A percentile compares a stretch with the other conserved stretches of the same genome.
Conservation (phyloP, 2,888 invertebrate species). For the Ptilodon capucinus region DNA sequence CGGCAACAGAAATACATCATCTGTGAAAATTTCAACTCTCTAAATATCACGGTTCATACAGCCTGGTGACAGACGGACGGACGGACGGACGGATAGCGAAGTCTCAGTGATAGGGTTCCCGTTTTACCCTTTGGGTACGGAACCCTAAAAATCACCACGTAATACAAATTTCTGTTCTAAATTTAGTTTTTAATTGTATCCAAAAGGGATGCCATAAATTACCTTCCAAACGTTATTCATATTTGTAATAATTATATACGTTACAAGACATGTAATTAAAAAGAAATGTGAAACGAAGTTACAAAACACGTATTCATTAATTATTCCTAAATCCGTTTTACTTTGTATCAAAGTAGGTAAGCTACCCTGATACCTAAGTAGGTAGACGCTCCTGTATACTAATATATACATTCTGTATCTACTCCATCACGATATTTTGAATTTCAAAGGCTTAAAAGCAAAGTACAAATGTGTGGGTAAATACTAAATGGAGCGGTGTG, state of each 20-base stretch:
- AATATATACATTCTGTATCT: not conserved
- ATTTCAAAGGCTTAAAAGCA: constrained; percentile 22
- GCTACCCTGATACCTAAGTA: not conserved
- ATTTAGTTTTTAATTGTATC: too few relatives aligned
- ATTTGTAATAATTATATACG: not conserved
- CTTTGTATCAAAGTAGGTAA: not conserved
- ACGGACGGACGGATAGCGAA: too few relatives aligned
- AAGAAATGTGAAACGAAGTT: not conserved
- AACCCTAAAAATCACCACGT: too few relatives aligned
- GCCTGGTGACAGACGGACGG: too few relatives aligned
- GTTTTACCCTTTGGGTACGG: too few relatives aligned
- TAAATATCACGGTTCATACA: too few relatives aligned
- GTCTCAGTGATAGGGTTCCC: too few relatives aligned
- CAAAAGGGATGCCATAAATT: not conserved
- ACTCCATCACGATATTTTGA: constrained; percentile 8
- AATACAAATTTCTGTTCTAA: too few relatives aligned
- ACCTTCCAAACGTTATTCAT: not conserved
- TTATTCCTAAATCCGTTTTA: not conserved
- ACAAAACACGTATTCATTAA: not conserved
- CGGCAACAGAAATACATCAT: too few relatives aligned
- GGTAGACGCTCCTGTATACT: not conserved
- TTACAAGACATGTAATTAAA: not conserved
- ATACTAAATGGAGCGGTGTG: constrained; percentile 19
- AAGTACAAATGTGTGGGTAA: constrained; percentile 30
- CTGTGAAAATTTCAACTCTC: too few relatives aligned